Evolutionary conservation across 2,888 invertebrate genomes (phyloP), one percentile per base, ranked within the genome.

Genomic region (Acleris laterana): DNA sequence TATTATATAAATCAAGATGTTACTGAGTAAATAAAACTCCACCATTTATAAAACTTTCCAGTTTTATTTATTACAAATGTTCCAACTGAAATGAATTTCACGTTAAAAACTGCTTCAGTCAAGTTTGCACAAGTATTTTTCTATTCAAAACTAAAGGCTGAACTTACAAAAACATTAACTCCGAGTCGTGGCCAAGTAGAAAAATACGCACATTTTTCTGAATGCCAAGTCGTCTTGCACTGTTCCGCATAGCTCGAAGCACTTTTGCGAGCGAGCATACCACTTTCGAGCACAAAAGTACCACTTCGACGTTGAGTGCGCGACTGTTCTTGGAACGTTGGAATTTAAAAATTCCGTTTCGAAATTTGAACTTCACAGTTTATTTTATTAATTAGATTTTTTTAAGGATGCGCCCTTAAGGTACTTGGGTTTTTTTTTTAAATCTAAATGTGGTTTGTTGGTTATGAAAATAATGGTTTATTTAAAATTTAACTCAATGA

Each of bases 171-270:
- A 63, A 57, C n/a, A 49, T 49, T 32, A 46, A 57, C 57, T 13
- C 22, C 5, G 46, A 20, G 28, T 19, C 25, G 13, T 42, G 20
- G 50, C 25, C n/a, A 50, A 57, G 42, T 49, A 38, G 38, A 57
- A 63, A 56, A 56, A 44, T 57, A 63, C 50, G 57, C 63, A 63
- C 50, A 57, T 63, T 56, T 61, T 60, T 25, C 20, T 61, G 50
- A 65, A 65, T 65, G 44, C 32, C 22, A 44, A 44, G 38, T 59
- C 42, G 38, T 50, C 56, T 53, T 22, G 44, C 56, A 49, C 48
- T 65, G 52, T 61, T 56, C 56, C 53, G 49, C 28, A 57, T 46
- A 57, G 46, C 49, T 59, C 49, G 53, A 17, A 46, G 50, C 32
- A 51, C 56, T 65, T 65, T 53, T 52, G 46, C 52, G 38, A 20